A percentile compares a stretch with the other conserved stretches of the same genome.
Conservation (phyloP, 2,797 vertebrate species). For the Octomys mimax region DNA sequence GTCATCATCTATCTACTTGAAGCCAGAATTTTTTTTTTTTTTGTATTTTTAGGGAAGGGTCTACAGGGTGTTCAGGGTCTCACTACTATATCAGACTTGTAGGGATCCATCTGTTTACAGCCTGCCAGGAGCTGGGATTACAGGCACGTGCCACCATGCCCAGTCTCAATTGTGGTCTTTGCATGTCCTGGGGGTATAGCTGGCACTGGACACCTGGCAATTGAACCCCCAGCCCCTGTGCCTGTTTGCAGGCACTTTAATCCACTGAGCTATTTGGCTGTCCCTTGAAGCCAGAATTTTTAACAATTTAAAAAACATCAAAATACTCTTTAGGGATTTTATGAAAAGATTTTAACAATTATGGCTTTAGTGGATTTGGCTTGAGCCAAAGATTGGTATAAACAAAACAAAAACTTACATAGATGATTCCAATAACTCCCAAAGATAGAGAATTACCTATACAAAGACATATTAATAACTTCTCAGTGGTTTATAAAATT, state of each 20-base stretch:
- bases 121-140: no score
- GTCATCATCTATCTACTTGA: neutral
- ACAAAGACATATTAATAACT: neutral
- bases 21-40: neutral
- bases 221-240: no score
- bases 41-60: no score
- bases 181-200: no score
- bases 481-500: conserved; percentile 11
- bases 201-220: no score
- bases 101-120: no score
- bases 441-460: neutral
- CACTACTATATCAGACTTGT: no score
- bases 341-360: neutral
- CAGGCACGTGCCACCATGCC: no score
- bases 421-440: neutral
- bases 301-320: neutral
- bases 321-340: neutral
- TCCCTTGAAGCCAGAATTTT: neutral
- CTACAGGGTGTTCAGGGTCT: no score
- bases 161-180: no score
- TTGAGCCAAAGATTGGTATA: neutral
- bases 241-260: no score
- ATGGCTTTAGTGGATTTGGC: neutral
- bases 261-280: no score
- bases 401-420: neutral